Evolutionary conservation across 2,113 vertebrate genomes (phyloP).

Genomic region (Alces alces): DNA sequence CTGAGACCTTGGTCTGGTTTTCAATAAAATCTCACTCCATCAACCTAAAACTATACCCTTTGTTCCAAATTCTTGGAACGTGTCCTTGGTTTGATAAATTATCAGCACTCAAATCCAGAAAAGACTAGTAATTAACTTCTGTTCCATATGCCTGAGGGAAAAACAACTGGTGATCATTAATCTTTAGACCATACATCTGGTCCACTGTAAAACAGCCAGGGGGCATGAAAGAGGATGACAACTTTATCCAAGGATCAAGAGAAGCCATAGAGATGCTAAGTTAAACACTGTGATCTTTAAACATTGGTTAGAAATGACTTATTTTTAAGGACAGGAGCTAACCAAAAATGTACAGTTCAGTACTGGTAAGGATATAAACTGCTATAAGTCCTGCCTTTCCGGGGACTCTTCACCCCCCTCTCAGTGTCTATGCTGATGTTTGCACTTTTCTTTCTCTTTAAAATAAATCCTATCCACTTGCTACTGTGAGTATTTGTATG

Average conservation of each 20-base stretch:
- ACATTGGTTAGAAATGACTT: neutral
- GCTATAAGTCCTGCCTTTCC: neutral
- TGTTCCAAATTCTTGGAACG: too few species aligned
- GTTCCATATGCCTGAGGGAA: neutral
- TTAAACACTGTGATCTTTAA: neutral
- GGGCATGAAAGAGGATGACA: neutral
- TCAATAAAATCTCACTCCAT: too few species aligned
- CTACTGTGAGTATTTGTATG: fast-evolving
- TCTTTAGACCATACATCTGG: neutral
- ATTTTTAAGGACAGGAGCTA: neutral
- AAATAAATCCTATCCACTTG: neutral
- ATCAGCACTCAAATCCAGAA: neutral
- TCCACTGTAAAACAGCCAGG: neutral
- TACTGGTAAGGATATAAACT: neutral
- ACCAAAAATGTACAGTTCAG: neutral
- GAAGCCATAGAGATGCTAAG: neutral
- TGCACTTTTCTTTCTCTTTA: neutral
- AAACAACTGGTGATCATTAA: neutral
- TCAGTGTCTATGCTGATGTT: neutral
- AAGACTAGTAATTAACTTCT: neutral
- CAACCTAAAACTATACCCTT: too few species aligned
- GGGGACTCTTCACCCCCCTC: neutral
- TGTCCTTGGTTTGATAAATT: too few species aligned
- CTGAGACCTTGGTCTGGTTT: too few species aligned
- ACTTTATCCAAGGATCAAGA: neutral